A percentile compares a stretch with the other conserved stretches of the same genome.
phyloP scores from a whole-genome alignment of 2,113 vertebrate species.

The Myotis brandtii region DNA sequence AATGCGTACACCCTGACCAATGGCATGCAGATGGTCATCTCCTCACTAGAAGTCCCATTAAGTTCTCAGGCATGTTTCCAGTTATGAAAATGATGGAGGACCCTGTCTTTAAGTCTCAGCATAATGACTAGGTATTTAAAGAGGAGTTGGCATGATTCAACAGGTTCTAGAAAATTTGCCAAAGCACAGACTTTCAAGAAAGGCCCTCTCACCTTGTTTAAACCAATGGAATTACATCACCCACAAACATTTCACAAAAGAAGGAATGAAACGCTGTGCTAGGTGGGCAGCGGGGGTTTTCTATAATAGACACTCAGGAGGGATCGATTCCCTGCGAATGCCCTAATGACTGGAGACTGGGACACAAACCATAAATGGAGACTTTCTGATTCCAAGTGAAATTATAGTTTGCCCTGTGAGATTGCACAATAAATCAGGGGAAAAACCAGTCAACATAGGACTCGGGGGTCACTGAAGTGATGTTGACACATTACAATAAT shows the following conservation, averaged over 20 bases:
- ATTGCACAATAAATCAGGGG: slow-evolving; percentile 91
- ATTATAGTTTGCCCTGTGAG: slow-evolving; percentile 89
- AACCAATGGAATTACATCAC: background rate
- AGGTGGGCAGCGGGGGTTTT: background rate
- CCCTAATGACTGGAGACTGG: slow-evolving; percentile 84
- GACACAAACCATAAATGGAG: slow-evolving; percentile 84
- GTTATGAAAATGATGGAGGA: background rate
- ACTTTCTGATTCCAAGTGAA: slow-evolving; percentile 89
- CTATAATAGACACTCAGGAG: background rate
- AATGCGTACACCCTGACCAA: too few relatives aligned
- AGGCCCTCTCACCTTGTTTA: background rate
- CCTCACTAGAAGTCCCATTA: background rate
- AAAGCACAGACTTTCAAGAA: background rate
- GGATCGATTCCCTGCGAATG: slow-evolving; percentile 87
- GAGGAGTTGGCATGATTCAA: background rate
- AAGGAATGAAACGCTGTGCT: background rate
- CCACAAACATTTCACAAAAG: background rate
- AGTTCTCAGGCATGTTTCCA: background rate
- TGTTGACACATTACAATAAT: slow-evolving; percentile 91
- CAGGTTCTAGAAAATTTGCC: background rate
- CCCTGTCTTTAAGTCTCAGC: background rate
- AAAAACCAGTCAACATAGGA: slow-evolving; percentile 86
- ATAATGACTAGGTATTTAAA: background rate
- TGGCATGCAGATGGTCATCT: background rate
- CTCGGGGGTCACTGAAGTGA: slow-evolving; percentile 87